Conservation (phyloP, 1,140 invertebrate species). For the Heliconius nattereri region DNA sequence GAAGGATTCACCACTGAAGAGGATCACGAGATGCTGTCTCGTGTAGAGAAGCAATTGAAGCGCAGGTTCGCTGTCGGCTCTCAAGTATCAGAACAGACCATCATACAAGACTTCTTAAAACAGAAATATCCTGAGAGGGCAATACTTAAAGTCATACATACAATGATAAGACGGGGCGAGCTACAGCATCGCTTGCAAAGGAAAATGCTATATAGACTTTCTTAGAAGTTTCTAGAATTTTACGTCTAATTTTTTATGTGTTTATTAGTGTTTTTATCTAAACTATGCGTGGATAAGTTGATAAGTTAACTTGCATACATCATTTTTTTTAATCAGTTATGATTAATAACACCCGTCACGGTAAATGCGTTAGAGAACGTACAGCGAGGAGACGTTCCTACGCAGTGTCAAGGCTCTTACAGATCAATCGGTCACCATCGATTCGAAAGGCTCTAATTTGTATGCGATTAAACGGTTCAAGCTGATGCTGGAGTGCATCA, state of each 20-base stretch:
- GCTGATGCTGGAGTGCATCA: no score
- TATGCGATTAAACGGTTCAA: no score
- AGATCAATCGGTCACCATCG: no score
- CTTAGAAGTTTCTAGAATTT: conserved; percentile 63
- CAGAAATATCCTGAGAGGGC: conserved; percentile 96
- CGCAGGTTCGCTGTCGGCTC: conserved; percentile 96
- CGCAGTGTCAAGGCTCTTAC: no score
- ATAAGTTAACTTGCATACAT: no score
- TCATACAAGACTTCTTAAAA: conserved; percentile 95
- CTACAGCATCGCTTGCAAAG: conserved; percentile 97
- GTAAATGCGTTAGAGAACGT: no score
- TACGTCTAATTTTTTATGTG: neutral
- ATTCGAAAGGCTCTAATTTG: no score
- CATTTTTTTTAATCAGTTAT: no score
- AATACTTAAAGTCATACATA: conserved; percentile 94
- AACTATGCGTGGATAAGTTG: no score
- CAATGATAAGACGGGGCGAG: conserved; percentile 97
- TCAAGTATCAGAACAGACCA: conserved; percentile 96
- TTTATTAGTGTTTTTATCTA: neutral
- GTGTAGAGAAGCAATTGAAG: conserved; percentile 98
- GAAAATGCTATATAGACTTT: conserved; percentile 97
- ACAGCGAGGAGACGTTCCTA: no score
- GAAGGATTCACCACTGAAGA: conserved; percentile 98
- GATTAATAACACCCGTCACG: no score
- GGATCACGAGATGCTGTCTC: conserved; percentile 93